These are phyloP conservation scores for Pediacus dermestoides DNA, from an alignment of 2,888 invertebrate species.

Conservation along the genomic window DNA sequence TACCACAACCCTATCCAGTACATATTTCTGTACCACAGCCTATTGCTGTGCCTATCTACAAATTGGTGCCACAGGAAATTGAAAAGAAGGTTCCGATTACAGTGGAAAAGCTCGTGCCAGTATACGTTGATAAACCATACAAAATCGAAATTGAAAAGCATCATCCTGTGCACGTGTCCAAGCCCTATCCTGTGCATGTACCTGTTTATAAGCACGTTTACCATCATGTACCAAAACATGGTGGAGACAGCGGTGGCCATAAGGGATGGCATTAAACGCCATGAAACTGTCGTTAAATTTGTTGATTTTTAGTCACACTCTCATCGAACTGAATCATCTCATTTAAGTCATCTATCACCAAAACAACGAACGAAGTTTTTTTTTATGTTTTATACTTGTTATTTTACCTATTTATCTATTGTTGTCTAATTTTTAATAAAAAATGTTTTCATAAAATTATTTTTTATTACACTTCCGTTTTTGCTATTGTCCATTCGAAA, in stretches of 20 bases:
- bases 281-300: not conserved
- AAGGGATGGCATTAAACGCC: constrained; percentile 27
- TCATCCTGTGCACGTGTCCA: constrained; percentile 61
- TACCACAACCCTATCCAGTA: constrained; percentile 72
- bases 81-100: constrained; percentile 72
- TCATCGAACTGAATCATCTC: constrained; percentile 5
- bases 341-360: constrained; percentile 9
- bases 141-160: constrained; percentile 73
- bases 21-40: constrained; percentile 69
- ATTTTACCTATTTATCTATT: constrained; percentile 14
- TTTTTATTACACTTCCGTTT: no score
- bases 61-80: constrained; percentile 67
- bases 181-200: constrained; percentile 71
- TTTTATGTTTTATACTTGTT: constrained; percentile 5
- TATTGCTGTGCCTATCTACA: constrained; percentile 69
- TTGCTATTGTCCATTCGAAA: no score
- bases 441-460: constrained; percentile 14
- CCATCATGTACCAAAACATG: constrained; percentile 54
- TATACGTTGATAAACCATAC: constrained; percentile 71
- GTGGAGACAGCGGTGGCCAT: constrained; percentile 24
- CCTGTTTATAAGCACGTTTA: constrained; percentile 73
- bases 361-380: no score
- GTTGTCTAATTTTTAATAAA: constrained; percentile 15
- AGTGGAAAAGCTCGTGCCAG: constrained; percentile 68
- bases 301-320: constrained; percentile 9